Base-by-base conservation (phyloP, 53 echinoderm and acorn worm species). In the Antedon mediterranea region DNA sequence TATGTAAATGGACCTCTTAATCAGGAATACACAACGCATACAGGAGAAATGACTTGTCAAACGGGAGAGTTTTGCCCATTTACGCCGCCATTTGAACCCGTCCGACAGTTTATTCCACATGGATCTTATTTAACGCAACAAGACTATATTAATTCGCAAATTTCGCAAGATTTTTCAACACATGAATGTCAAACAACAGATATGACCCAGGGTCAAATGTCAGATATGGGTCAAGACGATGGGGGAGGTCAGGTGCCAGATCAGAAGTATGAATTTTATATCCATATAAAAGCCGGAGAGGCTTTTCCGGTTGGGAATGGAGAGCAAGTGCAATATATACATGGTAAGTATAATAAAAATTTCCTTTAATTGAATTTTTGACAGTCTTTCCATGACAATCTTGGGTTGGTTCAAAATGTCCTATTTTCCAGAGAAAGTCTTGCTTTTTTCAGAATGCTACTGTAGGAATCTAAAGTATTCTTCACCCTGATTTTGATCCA, bases 251-350 rank as follows among this genome's bases (percentile, higher is more conserved):
- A 92, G 83, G 91, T 86, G 72, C 87, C 87, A 74, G 87, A 92
- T 78, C 89, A 89, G 74, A 97, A 89, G 77, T 97, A 84, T 85
- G 92, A 92, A 34, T 97, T 97, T 81, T 97, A 97, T 81, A 81
- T 97, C 77, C 90, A 97, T 32, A 91, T 97, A 34, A 97, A 92
- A 72, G 90, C 89, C 70, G 97, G 97, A 34, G 97, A 97, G 79
- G 91, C 97, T 75, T 97, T 97, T 73, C 91, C 91, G 2, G 89
- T 97, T 23, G 91, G 92, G 31, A 91, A 89, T 37, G 97, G 97
- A 31, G 97, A 97, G 82, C 97, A 97, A 88, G 92, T 97, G 42
- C 92, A 92, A 82, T 91, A 91, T 80, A 97, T 97, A 74, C 91
- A 91, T 42, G 97, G 97, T 97, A 73, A 91, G 97, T 93, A 79